Percentiles rank a stretch among this genome's conserved stretches.
These are phyloP conservation scores for Scaptomyza cyrtandrae DNA, from an alignment of 2,888 invertebrate genomes.

Conservation along the genomic window DNA sequence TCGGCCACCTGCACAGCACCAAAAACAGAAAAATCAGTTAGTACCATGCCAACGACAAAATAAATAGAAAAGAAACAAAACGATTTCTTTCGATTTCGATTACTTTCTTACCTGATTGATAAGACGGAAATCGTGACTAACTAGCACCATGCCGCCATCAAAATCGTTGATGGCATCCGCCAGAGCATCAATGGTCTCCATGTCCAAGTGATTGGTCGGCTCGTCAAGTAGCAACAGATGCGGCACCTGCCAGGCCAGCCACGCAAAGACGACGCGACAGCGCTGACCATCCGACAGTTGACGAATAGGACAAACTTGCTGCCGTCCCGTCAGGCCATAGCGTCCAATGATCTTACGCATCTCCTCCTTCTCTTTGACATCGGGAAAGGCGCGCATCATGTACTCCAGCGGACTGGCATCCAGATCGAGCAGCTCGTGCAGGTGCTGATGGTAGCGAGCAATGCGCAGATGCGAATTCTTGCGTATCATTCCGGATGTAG, in stretches of 20 bases:
- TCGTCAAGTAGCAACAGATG: conserved; percentile 93
- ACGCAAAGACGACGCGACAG: conserved; percentile 99
- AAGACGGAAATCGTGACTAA: conserved; percentile 99
- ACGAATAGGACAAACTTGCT: conserved; percentile 89
- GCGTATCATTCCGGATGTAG: conserved; percentile 97
- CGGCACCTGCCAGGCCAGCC: conserved; percentile 98
- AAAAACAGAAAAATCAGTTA: not conserved
- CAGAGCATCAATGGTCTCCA: conserved; percentile 99
- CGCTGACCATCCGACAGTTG: conserved; percentile 97
- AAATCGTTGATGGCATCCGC: conserved; percentile 99
- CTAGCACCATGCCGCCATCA: conserved; percentile 99
- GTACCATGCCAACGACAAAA: not conserved
- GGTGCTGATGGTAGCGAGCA: conserved; percentile 99
- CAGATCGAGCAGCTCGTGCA: conserved; percentile 97
- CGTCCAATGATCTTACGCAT: conserved; percentile 99
- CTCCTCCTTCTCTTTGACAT: conserved; percentile 98
- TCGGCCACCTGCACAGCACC: conserved; percentile 93
- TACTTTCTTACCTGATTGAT: conserved; percentile 93
- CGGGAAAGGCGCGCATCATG: conserved; percentile 98
- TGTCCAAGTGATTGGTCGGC: conserved; percentile 98
- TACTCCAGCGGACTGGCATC: conserved; percentile 98
- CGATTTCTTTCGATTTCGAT: no score
- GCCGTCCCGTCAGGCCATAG: conserved; percentile 98
- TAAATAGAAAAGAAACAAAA: not conserved
- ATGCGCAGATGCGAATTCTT: conserved; percentile 99